phyloP scores from a whole-genome alignment of 2,113 vertebrate species.

The Tauraco erythrolophus region DNA sequence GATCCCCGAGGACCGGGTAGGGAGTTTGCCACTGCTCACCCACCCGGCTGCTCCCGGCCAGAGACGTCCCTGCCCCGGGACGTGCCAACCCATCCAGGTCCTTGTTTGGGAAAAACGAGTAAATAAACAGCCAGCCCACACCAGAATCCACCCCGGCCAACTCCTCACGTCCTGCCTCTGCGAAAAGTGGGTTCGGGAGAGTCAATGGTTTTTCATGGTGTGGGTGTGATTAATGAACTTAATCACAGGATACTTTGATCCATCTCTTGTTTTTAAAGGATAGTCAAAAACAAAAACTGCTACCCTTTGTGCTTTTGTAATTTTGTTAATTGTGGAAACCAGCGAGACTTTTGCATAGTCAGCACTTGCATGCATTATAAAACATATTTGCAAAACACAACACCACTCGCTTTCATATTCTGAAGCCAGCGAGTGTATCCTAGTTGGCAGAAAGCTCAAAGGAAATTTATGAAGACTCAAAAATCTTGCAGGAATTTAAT shows the following conservation, averaged over 20 bases:
- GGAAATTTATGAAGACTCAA: conserved; percentile 27
- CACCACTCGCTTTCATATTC: conserved; percentile 24
- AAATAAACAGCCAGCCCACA: background rate
- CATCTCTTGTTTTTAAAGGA: conserved; percentile 10
- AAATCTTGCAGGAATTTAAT: conserved; percentile 61
- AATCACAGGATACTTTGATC: conserved; percentile 50
- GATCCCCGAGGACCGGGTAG: background rate
- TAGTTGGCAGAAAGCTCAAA: conserved; percentile 59
- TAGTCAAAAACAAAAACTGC: conserved; percentile 7
- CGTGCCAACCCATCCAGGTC: background rate
- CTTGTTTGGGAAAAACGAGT: background rate
- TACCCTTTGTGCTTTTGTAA: conserved; percentile 34
- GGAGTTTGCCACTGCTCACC: background rate
- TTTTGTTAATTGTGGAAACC: conserved; percentile 40
- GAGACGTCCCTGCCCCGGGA: background rate
- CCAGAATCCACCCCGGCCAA: background rate
- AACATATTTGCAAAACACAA: conserved; percentile 57
- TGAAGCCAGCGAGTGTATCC: background rate
- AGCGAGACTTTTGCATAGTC: conserved; percentile 3
- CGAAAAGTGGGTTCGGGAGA: background rate
- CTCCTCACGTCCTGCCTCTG: background rate
- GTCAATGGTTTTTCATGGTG: background rate
- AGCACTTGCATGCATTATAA: conserved; percentile 31
- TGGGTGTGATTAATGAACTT: conserved; percentile 50
- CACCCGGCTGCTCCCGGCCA: background rate